These are phyloP conservation scores for Pterostichus niger DNA, from an alignment of 2,888 invertebrate genomes.

Conservation along the genomic window DNA sequence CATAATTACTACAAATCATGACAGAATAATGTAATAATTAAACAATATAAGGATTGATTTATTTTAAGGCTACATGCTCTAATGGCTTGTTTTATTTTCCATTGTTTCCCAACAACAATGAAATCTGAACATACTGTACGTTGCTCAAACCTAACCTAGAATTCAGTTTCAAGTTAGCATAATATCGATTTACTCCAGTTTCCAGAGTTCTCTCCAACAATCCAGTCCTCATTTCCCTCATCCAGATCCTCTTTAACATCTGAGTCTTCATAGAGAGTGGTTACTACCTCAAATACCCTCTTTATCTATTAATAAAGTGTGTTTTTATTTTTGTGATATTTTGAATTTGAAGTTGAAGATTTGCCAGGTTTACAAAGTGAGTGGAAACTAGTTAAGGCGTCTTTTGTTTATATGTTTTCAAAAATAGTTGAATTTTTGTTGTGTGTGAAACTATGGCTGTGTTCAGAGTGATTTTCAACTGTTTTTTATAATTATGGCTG, in stretches of 20 bases:
- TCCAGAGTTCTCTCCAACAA: neutral
- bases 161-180: conserved; percentile 41
- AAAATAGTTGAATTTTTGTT: conserved; percentile 11
- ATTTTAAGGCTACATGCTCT: neutral
- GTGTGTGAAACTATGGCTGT: conserved; percentile 1
- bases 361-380: conserved; percentile 12
- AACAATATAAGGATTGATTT: neutral
- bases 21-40: neutral
- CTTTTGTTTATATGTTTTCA: neutral
- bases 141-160: neutral
- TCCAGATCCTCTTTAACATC: neutral
- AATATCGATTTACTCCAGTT: conserved; percentile 17
- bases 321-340: conserved; percentile 13
- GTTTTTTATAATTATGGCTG: conserved; percentile 35
- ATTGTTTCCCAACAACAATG: neutral
- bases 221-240: conserved; percentile 4
- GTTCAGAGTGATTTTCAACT: neutral
- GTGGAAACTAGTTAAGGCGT: neutral
- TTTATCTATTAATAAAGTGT: conserved; percentile 35
- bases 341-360: conserved; percentile 2
- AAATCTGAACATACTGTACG: conserved; percentile 9
- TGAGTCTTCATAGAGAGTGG: neutral
- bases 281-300: neutral
- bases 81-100: neutral
- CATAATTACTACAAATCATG: too few species aligned